Evolutionary conservation across 2,888 invertebrate species (phyloP).

Genomic region (Leptothorax acervorum): DNA sequence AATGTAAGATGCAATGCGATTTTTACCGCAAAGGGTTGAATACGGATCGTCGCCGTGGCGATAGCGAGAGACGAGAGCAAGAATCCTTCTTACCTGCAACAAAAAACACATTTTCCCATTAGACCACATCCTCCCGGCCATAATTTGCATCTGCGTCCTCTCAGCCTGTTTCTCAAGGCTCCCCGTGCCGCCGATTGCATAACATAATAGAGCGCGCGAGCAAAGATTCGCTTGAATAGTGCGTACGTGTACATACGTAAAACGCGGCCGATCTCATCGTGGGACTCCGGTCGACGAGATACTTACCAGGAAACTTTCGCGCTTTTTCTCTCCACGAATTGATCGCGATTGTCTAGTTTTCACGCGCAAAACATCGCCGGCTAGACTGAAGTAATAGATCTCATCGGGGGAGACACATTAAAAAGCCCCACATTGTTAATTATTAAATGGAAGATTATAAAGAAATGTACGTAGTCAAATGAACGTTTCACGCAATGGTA

Average conservation of each 20-base stretch:
- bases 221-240: constrained; percentile 45
- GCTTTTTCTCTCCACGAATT: constrained; percentile 45
- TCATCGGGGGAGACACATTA: background rate
- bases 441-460: background rate
- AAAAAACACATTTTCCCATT: constrained; percentile 68
- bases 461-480: background rate
- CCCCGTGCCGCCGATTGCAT: constrained; percentile 36
- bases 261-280: constrained; percentile 60
- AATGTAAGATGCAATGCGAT: background rate
- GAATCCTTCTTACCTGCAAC: constrained; percentile 63
- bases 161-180: constrained; percentile 46
- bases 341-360: constrained; percentile 64
- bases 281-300: constrained; percentile 54
- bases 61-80: background rate
- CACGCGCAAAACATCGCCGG: constrained; percentile 41
- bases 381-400: background rate
- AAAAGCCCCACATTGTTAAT: background rate
- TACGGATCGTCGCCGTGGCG: background rate
- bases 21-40: constrained; percentile 15
- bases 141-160: constrained; percentile 58
- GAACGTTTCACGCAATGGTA: too few relatives aligned
- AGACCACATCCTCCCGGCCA: constrained; percentile 46
- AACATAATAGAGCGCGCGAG: constrained; percentile 42
- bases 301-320: constrained; percentile 40
- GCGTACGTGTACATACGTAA: constrained; percentile 42